Base-by-base conservation (phyloP, 2,797 vertebrate genomes). In the Lithobates sylvaticus region DNA sequence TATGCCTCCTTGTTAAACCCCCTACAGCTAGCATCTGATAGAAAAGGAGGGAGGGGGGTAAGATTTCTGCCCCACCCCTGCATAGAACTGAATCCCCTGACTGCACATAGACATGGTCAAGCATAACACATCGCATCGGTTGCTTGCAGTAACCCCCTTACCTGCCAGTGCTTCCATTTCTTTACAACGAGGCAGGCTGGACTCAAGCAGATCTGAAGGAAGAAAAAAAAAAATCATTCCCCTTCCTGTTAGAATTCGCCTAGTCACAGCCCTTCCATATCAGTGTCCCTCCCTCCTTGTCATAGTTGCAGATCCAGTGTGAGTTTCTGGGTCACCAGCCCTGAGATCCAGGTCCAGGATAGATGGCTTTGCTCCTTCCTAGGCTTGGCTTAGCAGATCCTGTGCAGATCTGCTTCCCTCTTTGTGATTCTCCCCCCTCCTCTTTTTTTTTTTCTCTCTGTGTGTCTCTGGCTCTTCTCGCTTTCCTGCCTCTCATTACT, bases 181-280 rank as follows among this genome's bases (percentile, higher is more conserved):
- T 81, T 72, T n/a, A n/a, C 47, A 86, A 36, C 76, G 72, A 82
- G n/a, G 85, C 79, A 70, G 82, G 85, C 79, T 54, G 82, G 64
- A 77, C 64, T 54, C 81, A n/a, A 34, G 42, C 23, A 72, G 79
- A 77, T 75, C 61, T 69, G 65, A 61, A 47, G 29, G 84, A 67
- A 54, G 71, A 79, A 72, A 78, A 78, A 78, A 78, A 76, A 76
- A 64, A 76, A 76, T 36, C 74, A 82, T 86, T 86, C 85, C 85
- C 80, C 85, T 86, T 86, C 85, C 85, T 86, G 79, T 83, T 82
- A 71, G 29, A 86, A 86, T 86, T 82, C 80, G 85, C 85, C 32
- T 61, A 86, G 85, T 86, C 85, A 82, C 85, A 77, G 73, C 79
- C 75, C 78, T 74, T 76, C 78, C 84, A 81, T 73, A 34, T 76